phyloP scores from a whole-genome alignment of 2,888 invertebrate genomes.

The Cyaniris semiargus region DNA sequence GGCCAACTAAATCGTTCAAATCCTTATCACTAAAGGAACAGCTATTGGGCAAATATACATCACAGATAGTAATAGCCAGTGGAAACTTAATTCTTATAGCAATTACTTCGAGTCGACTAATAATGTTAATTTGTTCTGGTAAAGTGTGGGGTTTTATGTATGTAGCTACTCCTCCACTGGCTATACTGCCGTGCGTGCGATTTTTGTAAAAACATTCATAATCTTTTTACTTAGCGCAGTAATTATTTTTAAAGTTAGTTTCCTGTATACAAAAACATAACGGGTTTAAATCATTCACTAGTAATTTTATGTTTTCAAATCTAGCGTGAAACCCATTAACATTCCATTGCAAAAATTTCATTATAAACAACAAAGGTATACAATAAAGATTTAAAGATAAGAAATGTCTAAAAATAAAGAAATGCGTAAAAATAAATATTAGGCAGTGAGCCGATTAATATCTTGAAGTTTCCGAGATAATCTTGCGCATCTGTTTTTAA shows the following conservation, averaged over 20 bases:
- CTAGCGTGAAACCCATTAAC: not conserved
- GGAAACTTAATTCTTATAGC: too few relatives aligned
- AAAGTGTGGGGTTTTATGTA: not conserved
- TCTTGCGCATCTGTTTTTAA: not conserved
- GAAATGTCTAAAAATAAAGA: constrained; percentile 26
- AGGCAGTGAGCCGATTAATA: not conserved
- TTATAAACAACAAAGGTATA: constrained; percentile 2
- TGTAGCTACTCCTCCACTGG: not conserved
- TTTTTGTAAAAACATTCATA: not conserved
- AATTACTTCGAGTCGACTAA: too few relatives aligned
- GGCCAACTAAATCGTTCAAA: too few relatives aligned
- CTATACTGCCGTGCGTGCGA: not conserved
- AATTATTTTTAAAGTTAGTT: constrained; percentile 18
- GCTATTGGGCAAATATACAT: too few relatives aligned
- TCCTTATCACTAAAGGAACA: too few relatives aligned
- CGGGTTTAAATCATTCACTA: not conserved
- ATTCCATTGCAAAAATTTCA: not conserved
- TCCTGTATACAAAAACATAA: constrained; percentile 15
- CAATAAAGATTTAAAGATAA: not conserved
- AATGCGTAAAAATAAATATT: not conserved
- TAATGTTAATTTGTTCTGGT: constrained; percentile 1
- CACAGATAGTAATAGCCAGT: too few relatives aligned
- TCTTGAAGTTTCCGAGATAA: not conserved
- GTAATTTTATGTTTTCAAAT: constrained; percentile 5
- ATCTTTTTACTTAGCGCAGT: not conserved